Conservation (phyloP, 2,113 vertebrate genomes). For the Dermatemys mawii region DNA sequence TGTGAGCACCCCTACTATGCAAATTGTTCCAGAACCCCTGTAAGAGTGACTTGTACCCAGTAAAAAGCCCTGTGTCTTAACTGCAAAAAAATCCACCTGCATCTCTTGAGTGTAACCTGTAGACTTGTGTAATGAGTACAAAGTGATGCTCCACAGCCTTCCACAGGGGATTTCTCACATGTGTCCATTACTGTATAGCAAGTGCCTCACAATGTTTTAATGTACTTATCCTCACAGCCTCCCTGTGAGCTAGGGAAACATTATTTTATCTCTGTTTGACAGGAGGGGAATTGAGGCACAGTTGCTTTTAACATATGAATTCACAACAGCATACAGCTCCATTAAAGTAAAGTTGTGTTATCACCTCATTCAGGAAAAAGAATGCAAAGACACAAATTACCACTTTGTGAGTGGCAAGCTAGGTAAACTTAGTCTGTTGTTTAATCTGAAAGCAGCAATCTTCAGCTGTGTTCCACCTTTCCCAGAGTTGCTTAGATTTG, state of each 20-base stretch:
- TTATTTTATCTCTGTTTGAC: background rate
- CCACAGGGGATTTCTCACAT: background rate
- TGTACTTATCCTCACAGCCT: background rate
- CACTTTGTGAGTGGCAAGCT: background rate
- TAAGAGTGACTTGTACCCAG: background rate
- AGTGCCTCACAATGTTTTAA: background rate
- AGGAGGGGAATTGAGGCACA: background rate
- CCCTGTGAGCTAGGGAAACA: background rate
- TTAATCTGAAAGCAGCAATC: conserved; percentile 24
- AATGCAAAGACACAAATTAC: background rate
- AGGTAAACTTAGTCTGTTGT: conserved; percentile 20
- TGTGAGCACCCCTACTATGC: no score
- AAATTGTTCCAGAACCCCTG: no score
- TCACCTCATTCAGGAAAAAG: conserved; percentile 35
- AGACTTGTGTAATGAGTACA: background rate
- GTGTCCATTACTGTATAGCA: background rate
- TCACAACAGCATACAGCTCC: background rate
- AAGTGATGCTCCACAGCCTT: background rate
- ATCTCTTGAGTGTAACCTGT: background rate
- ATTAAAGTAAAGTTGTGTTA: background rate
- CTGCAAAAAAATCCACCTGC: background rate
- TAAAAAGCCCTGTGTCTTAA: background rate
- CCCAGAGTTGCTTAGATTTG: conserved; percentile 17
- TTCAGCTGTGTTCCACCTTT: conserved; percentile 56
- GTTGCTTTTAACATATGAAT: background rate